Evolutionary conservation across 2,888 invertebrate genomes (phyloP), one percentile per base, ranked within the genome.

Genomic region (Choreutis nemorana): DNA sequence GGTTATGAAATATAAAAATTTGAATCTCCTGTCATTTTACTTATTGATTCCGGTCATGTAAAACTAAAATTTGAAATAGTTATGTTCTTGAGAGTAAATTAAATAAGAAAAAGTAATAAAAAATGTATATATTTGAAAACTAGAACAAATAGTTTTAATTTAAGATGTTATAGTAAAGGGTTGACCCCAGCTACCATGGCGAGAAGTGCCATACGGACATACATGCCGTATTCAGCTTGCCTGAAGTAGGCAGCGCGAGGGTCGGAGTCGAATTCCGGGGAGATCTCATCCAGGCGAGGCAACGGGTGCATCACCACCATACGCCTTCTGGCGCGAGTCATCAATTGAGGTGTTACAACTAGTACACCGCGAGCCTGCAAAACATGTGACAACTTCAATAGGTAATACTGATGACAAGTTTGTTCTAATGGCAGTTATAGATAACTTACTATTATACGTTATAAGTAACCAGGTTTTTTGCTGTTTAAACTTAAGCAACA

Each of bases 281-380:
- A 94, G 44, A 99, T 97, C 77, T 99, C 99, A 55, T 91, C 89
- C 1, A 95, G 87, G 23, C 99, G 83, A 0, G 99, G 99, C 37
- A 99, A 70, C 0, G 99, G 99, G 73, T 99, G 99, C 89, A 99
- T 89, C 8, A 99, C 97, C 6, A 95, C 89, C 90, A 96, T 97
- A 43, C 90, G 91, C 45, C 88, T 87, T 51, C 95, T 94, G 4
- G 97, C 97, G 22, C 87, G 86, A 0, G 94, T 94, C 95, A 99
- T 97, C 39, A 98, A 62, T 55, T 97, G 90, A 0, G 98, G 97
- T 2, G 97, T 99, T 6, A 99, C 87, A 9, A 95, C 84, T 44
- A 92, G 90, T 41, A 90, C 84, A 1, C 96, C 97, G 48, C 91
- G 91, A 13, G 86, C 87, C 92, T 95, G 64, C 26, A 73, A 72